Percentiles rank a stretch among this genome's conserved stretches.
These are phyloP conservation scores for Peribatodes rhomboidaria DNA, from an alignment of 2,888 invertebrate species.

Conservation along the genomic window DNA sequence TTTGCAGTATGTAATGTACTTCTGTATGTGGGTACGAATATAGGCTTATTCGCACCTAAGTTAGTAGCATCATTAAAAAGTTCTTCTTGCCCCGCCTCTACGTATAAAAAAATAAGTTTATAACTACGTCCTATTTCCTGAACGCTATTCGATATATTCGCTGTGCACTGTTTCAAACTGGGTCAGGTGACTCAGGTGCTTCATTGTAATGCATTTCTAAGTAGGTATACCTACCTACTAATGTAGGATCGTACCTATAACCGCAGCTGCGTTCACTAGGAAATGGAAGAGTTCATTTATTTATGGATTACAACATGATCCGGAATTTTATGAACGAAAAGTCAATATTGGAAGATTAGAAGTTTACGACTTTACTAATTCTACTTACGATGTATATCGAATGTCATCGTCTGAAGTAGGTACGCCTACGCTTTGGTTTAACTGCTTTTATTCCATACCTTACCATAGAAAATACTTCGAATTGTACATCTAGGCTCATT, in stretches of 20 bases:
- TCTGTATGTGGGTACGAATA: too few species aligned
- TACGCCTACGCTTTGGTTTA: slow-evolving; percentile 8
- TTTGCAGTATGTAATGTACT: background rate
- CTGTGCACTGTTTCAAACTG: slow-evolving; percentile 20
- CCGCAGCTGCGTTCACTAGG: background rate
- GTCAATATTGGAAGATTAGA: slow-evolving; percentile 26
- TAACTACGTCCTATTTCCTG: background rate
- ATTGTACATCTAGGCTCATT: too few species aligned
- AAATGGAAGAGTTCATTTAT: slow-evolving; percentile 1
- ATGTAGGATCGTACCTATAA: too few species aligned
- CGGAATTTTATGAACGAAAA: slow-evolving; percentile 4
- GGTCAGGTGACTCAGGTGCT: slow-evolving; percentile 24
- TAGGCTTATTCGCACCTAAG: too few species aligned
- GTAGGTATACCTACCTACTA: background rate
- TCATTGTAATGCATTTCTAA: slow-evolving; percentile 14
- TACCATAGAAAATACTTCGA: background rate
- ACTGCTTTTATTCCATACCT: background rate
- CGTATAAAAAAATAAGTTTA: too few species aligned
- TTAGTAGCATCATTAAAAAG: too few species aligned
- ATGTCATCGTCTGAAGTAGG: slow-evolving; percentile 9
- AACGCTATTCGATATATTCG: slow-evolving; percentile 2
- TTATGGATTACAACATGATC: slow-evolving; percentile 3
- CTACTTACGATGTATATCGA: slow-evolving; percentile 22
- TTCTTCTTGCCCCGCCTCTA: too few species aligned
- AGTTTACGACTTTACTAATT: slow-evolving; percentile 25